phyloP scores from a whole-genome alignment of 2,888 invertebrate species.

The Drosophila mayaguana region DNA sequence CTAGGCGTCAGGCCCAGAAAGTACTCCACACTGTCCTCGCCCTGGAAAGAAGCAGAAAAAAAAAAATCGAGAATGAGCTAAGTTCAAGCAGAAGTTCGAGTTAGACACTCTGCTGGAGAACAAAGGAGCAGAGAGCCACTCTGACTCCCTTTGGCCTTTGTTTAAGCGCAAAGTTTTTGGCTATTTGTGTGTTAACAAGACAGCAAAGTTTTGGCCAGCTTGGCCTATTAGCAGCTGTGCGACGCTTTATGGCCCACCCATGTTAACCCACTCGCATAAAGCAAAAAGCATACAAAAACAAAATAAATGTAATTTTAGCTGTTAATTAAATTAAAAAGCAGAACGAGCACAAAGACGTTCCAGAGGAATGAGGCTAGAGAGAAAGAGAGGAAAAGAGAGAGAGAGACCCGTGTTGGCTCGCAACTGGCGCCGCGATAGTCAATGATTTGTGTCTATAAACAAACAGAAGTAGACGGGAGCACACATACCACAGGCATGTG shows the following conservation, averaged over 20 bases:
- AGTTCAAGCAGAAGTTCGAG: constrained; percentile 26
- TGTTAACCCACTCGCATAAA: constrained; percentile 31
- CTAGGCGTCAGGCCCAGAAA: constrained; percentile 98
- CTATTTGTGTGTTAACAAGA: constrained; percentile 73
- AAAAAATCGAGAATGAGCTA: constrained; percentile 43
- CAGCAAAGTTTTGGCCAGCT: constrained; percentile 51
- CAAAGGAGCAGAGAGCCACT: constrained; percentile 19
- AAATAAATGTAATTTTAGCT: constrained; percentile 70
- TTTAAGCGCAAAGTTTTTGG: constrained; percentile 67
- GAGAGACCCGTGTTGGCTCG: constrained; percentile 22
- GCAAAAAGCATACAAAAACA: constrained; percentile 29
- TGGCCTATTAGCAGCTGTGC: constrained; percentile 71
- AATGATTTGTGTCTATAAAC: constrained; percentile 78
- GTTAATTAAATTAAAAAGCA: constrained; percentile 76
- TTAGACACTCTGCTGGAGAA: constrained; percentile 38
- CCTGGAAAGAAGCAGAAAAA: constrained; percentile 86
- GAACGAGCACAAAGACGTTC: constrained; percentile 21
- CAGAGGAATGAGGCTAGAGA: background rate
- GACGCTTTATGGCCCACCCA: constrained; percentile 50
- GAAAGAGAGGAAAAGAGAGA: too few species aligned
- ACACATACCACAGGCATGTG: constrained; percentile 68
- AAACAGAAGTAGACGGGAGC: constrained; percentile 38
- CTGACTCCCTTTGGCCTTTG: constrained; percentile 20
- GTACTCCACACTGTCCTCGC: constrained; percentile 98
- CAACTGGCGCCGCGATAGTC: constrained; percentile 74